A percentile compares a stretch with the other conserved stretches of the same genome.
These are phyloP conservation scores for Notarius quadriscutis DNA, from an alignment of 2,113 vertebrate species.

Conservation along the genomic window DNA sequence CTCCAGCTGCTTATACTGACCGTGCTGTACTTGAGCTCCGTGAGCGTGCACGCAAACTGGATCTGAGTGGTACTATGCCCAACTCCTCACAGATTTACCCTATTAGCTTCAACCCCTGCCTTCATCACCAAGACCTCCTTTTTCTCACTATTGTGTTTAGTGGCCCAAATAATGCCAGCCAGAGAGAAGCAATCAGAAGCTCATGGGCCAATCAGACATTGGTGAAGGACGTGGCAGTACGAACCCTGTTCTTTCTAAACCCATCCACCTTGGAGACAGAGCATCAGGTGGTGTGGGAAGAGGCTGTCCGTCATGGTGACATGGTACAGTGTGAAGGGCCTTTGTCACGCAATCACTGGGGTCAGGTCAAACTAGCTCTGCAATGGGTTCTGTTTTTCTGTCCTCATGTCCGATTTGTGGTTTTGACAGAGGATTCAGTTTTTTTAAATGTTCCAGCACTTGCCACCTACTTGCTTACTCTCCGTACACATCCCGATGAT, in stretches of 20 bases:
- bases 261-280: slow-evolving; percentile 62
- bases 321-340: slow-evolving; percentile 78
- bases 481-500: slow-evolving; percentile 79
- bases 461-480: slow-evolving; percentile 75
- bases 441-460: slow-evolving; percentile 80
- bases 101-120: slow-evolving; percentile 68
- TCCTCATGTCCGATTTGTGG: slow-evolving; percentile 78
- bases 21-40: slow-evolving; percentile 75
- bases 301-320: slow-evolving; percentile 75
- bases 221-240: slow-evolving; percentile 64
- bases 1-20: slow-evolving; percentile 77
- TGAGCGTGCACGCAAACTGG: slow-evolving; percentile 81
- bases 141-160: slow-evolving; percentile 82
- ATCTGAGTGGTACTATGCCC: slow-evolving; percentile 65
- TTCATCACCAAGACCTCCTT: slow-evolving; percentile 71
- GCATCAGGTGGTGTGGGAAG: slow-evolving; percentile 69
- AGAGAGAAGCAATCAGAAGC: slow-evolving; percentile 75
- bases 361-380: slow-evolving; percentile 72
- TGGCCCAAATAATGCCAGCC: slow-evolving; percentile 72
- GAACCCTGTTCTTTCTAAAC: slow-evolving; percentile 80
- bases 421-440: slow-evolving; percentile 77
- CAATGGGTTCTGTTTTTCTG: slow-evolving; percentile 86
- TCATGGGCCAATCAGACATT: slow-evolving; percentile 83
- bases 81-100: slow-evolving; percentile 75
- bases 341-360: slow-evolving; percentile 67